Evolutionary conservation across 2,888 invertebrate genomes (phyloP).

Genomic region (Steromphala cineraria): DNA sequence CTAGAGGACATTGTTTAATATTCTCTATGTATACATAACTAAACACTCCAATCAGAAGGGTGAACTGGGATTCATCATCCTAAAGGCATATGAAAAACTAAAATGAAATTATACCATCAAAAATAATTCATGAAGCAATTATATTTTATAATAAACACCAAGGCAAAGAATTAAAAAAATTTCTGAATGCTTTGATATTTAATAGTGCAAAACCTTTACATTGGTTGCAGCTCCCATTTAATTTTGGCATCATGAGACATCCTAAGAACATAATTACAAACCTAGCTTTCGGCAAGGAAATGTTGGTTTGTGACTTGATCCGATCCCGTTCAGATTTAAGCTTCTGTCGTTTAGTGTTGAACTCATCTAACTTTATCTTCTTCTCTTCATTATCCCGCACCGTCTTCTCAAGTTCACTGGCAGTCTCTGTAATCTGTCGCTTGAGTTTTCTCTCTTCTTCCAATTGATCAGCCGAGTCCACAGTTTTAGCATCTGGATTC

Average conservation of each 20-base stretch:
- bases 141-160: too few species aligned
- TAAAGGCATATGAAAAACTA: too few species aligned
- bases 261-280: constrained; percentile 2
- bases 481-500: background rate
- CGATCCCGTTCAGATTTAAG: constrained; percentile 37
- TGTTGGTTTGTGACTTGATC: constrained; percentile 41
- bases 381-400: constrained; percentile 30
- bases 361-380: constrained; percentile 24
- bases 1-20: too few species aligned
- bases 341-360: constrained; percentile 31
- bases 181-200: too few species aligned
- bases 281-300: constrained; percentile 49
- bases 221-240: too few species aligned
- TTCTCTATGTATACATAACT: too few species aligned
- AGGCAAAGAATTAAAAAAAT: too few species aligned
- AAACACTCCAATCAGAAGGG: too few species aligned
- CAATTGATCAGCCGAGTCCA: background rate
- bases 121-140: too few species aligned
- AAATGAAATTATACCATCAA: too few species aligned
- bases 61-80: too few species aligned
- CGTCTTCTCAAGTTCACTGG: background rate
- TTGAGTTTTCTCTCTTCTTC: constrained; percentile 13
- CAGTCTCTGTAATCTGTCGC: background rate
- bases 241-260: background rate
- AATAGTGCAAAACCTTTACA: too few species aligned